These are phyloP conservation scores for Sebastes variabilis DNA, from an alignment of 2,797 vertebrate genomes.

Conservation along the genomic window DNA sequence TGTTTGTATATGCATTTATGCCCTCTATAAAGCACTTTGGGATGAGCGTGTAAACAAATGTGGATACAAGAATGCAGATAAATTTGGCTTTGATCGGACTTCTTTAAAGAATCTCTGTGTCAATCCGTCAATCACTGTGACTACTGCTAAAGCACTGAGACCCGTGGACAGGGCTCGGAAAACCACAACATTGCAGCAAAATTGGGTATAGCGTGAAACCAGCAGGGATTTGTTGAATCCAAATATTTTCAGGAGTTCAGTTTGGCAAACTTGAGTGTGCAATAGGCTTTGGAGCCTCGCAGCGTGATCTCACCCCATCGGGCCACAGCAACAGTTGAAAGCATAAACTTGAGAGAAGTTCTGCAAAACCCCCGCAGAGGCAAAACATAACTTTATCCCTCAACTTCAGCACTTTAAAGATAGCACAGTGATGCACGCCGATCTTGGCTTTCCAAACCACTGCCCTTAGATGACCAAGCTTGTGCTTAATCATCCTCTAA, in stretches of 20 bases:
- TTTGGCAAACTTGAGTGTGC: slow-evolving; percentile 34
- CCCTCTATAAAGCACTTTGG: background rate
- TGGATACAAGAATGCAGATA: background rate
- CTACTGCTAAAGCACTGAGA: background rate
- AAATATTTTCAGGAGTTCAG: slow-evolving; percentile 54
- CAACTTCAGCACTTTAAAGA: slow-evolving; percentile 27
- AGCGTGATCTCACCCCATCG: slow-evolving; percentile 42
- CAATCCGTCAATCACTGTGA: slow-evolving; percentile 38
- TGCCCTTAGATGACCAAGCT: slow-evolving; percentile 28
- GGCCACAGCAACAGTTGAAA: slow-evolving; percentile 50
- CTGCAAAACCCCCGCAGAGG: slow-evolving; percentile 23
- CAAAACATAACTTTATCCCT: slow-evolving; percentile 27
- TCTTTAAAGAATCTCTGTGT: background rate
- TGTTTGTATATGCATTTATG: background rate
- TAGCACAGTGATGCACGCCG: background rate
- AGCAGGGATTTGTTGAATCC: slow-evolving; percentile 47
- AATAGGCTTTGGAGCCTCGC: slow-evolving; percentile 34
- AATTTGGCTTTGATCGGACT: background rate
- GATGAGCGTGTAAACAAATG: background rate
- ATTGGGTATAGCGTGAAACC: slow-evolving; percentile 15
- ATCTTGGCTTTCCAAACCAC: slow-evolving; percentile 9
- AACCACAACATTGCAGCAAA: slow-evolving; percentile 25
- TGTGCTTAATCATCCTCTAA: slow-evolving; percentile 11
- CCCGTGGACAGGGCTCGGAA: slow-evolving; percentile 21
- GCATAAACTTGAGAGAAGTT: slow-evolving; percentile 41